A percentile compares a stretch with the other conserved stretches of the same genome.
These are phyloP conservation scores for Cheilosia urbana DNA, from an alignment of 2,888 invertebrate species.

Conservation along the genomic window DNA sequence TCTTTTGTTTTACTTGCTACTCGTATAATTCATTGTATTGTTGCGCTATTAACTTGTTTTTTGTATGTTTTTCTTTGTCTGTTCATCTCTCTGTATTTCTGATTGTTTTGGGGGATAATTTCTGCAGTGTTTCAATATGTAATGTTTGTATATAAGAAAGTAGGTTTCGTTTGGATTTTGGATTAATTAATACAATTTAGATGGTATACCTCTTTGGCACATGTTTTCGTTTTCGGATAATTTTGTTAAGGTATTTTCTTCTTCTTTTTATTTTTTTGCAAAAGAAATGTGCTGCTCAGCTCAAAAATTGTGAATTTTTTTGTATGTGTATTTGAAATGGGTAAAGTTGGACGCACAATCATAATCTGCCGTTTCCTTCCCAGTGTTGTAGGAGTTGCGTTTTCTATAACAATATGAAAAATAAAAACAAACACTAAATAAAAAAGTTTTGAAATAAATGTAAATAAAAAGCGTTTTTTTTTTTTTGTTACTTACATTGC, in stretches of 20 bases:
- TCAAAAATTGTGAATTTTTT: slow-evolving; percentile 17
- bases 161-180: slow-evolving; percentile 25
- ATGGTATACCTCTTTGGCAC: slow-evolving; percentile 75
- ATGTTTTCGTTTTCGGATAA: slow-evolving; percentile 45
- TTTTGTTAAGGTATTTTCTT: not conserved
- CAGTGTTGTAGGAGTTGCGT: slow-evolving; percentile 68
- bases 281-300: slow-evolving; percentile 44
- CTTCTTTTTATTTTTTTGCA: slow-evolving; percentile 38
- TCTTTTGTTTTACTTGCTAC: slow-evolving; percentile 75
- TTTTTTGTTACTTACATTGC: slow-evolving; percentile 63
- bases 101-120: slow-evolving; percentile 70
- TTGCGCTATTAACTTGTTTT: slow-evolving; percentile 58
- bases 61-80: slow-evolving; percentile 75
- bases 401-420: slow-evolving; percentile 56
- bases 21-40: slow-evolving; percentile 75
- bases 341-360: slow-evolving; percentile 54
- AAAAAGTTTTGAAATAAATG: slow-evolving; percentile 43
- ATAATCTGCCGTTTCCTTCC: slow-evolving; percentile 51
- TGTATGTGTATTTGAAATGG: not conserved
- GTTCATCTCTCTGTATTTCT: slow-evolving; percentile 64
- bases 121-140: slow-evolving; percentile 70
- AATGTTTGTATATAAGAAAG: slow-evolving; percentile 75
- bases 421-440: slow-evolving; percentile 56
- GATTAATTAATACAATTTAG: slow-evolving; percentile 65
- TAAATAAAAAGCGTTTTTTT: slow-evolving; percentile 26